Conservation (phyloP, 1,140 invertebrate genomes). For the Drosophila kurseongensis region DNA sequence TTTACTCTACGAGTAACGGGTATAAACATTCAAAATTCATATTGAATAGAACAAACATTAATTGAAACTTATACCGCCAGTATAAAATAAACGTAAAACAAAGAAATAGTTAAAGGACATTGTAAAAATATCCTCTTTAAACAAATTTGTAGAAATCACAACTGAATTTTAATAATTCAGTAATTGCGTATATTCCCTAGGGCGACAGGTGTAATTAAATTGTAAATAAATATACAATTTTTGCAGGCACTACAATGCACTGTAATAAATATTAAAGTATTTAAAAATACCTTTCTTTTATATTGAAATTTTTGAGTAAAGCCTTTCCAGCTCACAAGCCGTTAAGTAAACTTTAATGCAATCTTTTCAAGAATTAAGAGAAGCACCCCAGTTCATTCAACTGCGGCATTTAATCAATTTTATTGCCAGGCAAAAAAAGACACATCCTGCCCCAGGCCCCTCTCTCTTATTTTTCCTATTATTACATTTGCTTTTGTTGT, state of each 20-base stretch:
- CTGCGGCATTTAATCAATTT: slow-evolving; percentile 76
- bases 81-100: no score
- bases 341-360: not conserved
- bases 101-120: no score
- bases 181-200: not conserved
- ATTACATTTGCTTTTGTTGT: slow-evolving; percentile 71
- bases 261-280: not conserved
- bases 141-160: not conserved
- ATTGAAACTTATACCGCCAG: no score
- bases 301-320: no score
- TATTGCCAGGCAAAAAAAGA: slow-evolving; percentile 64
- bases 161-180: not conserved
- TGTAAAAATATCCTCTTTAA: no score
- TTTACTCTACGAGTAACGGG: no score
- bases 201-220: not conserved
- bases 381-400: slow-evolving; percentile 15
- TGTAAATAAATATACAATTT: not conserved
- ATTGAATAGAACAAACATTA: no score
- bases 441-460: slow-evolving; percentile 6
- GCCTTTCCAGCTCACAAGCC: no score
- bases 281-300: not conserved
- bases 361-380: slow-evolving; percentile 40
- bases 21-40: no score
- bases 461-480: slow-evolving; percentile 33
- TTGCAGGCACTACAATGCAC: not conserved